Percentiles rank a stretch among this genome's conserved stretches.
These are phyloP conservation scores for Petrolisthes cinctipes DNA, from an alignment of 2,888 invertebrate genomes.

Conservation along the genomic window DNA sequence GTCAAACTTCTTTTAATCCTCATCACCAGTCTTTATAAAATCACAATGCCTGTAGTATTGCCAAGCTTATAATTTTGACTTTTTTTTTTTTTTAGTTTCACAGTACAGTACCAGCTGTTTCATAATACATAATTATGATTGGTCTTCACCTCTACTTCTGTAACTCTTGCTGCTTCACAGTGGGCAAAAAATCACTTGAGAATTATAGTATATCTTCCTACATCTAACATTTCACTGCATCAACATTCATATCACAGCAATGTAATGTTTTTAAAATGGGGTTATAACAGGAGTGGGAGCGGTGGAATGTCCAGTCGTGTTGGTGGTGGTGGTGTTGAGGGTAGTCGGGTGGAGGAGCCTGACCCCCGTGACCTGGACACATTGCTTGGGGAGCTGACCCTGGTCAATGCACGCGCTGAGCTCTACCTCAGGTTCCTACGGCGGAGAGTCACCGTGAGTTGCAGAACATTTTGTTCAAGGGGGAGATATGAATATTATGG, in stretches of 20 bases:
- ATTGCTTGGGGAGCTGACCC: conserved; percentile 88
- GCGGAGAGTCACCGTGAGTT: conserved; percentile 79
- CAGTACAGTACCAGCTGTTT: too few species aligned
- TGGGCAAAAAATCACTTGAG: too few species aligned
- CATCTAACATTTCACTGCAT: too few species aligned
- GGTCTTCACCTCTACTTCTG: too few species aligned
- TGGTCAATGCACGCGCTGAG: conserved; percentile 90
- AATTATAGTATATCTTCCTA: too few species aligned
- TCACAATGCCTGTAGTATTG: not conserved
- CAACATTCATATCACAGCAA: too few species aligned
- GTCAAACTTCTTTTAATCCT: too few species aligned
- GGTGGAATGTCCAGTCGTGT: conserved; percentile 7
- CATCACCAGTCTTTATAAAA: too few species aligned
- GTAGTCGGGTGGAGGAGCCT: conserved; percentile 65
- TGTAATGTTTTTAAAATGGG: too few species aligned
- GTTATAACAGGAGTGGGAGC: conserved; percentile 23
- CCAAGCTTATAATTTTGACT: not conserved
- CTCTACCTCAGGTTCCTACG: conserved; percentile 90
- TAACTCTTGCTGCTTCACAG: too few species aligned
- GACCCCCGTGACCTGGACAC: conserved; percentile 90
- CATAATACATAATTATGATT: too few species aligned
- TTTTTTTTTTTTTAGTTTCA: not conserved
- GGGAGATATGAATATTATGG: not conserved
- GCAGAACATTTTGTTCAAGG: not conserved
- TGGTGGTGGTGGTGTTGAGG: conserved; percentile 31